A percentile compares a stretch with the other conserved stretches of the same genome.
These are phyloP conservation scores for Heterodera schachtii DNA, from an alignment of 1,140 invertebrate genomes.

Conservation along the genomic window DNA sequence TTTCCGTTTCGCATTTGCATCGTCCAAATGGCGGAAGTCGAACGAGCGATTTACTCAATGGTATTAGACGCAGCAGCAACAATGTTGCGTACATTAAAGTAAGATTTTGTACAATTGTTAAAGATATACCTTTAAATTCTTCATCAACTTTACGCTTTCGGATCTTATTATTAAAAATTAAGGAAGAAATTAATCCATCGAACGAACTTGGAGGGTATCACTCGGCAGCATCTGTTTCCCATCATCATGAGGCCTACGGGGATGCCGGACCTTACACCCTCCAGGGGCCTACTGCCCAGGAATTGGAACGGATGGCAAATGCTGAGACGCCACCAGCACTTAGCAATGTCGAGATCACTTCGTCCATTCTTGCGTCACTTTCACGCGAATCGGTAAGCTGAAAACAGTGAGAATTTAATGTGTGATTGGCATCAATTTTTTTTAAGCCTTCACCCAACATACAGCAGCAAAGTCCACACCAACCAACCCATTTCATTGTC, in stretches of 20 bases:
- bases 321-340: constrained; percentile 42
- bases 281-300: constrained; percentile 31
- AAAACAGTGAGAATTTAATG: background rate
- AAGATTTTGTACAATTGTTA: background rate
- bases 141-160: too few relatives aligned
- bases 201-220: constrained; percentile 23
- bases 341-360: constrained; percentile 42
- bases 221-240: constrained; percentile 10
- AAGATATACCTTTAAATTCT: too few relatives aligned
- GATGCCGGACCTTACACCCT: constrained; percentile 1
- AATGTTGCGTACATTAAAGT: constrained; percentile 42
- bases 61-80: constrained; percentile 28
- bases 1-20: constrained; percentile 27
- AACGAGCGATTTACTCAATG: constrained; percentile 38
- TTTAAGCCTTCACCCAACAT: constrained; percentile 26
- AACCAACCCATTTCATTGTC: constrained; percentile 34
- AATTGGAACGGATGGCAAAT: constrained; percentile 42
- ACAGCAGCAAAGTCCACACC: constrained; percentile 28
- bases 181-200: constrained; percentile 28
- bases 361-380: constrained; percentile 38
- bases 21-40: constrained; percentile 38
- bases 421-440: constrained; percentile 1
- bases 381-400: constrained; percentile 32
- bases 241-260: constrained; percentile 32
- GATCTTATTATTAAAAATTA: background rate